Base-by-base conservation (phyloP, 2,888 invertebrate species). In the Chloromyia formosa region DNA sequence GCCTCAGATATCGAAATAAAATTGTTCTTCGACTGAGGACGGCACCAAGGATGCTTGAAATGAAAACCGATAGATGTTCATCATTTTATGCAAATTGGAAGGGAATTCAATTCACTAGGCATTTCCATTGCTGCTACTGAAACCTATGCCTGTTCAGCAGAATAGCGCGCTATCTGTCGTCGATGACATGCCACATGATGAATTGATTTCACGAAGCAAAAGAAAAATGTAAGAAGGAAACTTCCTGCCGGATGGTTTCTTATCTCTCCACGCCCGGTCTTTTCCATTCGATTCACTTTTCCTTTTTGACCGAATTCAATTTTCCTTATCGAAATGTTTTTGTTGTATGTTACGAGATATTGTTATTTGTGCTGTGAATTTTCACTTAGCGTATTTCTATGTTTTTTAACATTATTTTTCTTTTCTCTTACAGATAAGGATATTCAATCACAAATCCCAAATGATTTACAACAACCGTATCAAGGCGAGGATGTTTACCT, bases 401-500 rank as follows among this genome's bases (percentile, higher is more conserved):
- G 45, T 18, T 20, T 66, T 66, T 45, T 18, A 10, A 18, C 22
- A 66, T 35, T 56, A 14, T 40, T 35, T 69, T 68, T 68, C 68
- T 76, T 68, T 74, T 23, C 76, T 61, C 45, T 77, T 78, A n/a
- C 80, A 85, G 84, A 84, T 80, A 85, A 85, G 82, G 84, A 85
- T 78, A 85, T 85, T 77, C 83, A 85, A 66, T 81, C 83, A 27
- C 83, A 85, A 80, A 78, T 83, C 71, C 78, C 56, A 75, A 78
- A 66, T 77, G 79, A 75, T 75, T 71, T 60, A 75, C 76, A 76
- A 76, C 77, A 72, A 77, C 66, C 49, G 73, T 20, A 42, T 40
- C 18, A 64, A 14, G 5, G n/a, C 16, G 84, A 83, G 76, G 81
- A 81, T 18, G 81, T 81, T 40, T 84, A 84, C 79, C 83, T 83